Conservation (phyloP, 2,888 invertebrate species). For the Gisinianus flammeolus region DNA sequence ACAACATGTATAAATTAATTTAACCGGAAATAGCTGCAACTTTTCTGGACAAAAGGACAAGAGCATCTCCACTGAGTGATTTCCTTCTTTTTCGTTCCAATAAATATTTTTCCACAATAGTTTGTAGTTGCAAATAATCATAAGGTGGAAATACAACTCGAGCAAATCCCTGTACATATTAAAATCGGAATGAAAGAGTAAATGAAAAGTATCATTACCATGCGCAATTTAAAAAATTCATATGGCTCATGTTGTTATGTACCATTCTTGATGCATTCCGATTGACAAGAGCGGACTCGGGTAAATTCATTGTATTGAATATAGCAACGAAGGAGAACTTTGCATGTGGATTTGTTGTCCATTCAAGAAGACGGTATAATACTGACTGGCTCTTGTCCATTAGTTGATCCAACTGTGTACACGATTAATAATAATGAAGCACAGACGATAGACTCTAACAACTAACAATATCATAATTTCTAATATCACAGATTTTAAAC, state of each 20-base stretch:
- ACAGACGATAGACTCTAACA: neutral
- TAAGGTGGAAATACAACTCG: conserved; percentile 95
- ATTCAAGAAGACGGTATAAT: conserved; percentile 95
- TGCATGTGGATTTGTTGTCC: conserved; percentile 82
- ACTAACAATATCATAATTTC: neutral
- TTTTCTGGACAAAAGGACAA: conserved; percentile 69
- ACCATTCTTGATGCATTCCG: conserved; percentile 73
- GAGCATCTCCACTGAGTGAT: conserved; percentile 40
- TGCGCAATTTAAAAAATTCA: no score
- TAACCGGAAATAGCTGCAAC: conserved; percentile 92
- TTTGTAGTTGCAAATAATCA: conserved; percentile 82
- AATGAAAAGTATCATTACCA: no score
- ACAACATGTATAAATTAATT: no score
- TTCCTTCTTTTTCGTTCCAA: no score
- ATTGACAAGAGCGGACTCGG: conserved; percentile 85
- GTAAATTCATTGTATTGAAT: conserved; percentile 98
- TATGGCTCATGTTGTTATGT: no score
- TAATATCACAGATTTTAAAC: neutral
- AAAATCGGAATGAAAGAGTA: no score
- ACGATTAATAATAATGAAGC: no score
- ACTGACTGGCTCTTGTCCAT: conserved; percentile 94
- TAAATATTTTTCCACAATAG: conserved; percentile 72
- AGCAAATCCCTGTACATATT: conserved; percentile 75
- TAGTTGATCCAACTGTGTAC: conserved; percentile 79
- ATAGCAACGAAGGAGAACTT: conserved; percentile 90